Base-by-base conservation (phyloP, 2,797 vertebrate genomes). In the Falco peregrinus region DNA sequence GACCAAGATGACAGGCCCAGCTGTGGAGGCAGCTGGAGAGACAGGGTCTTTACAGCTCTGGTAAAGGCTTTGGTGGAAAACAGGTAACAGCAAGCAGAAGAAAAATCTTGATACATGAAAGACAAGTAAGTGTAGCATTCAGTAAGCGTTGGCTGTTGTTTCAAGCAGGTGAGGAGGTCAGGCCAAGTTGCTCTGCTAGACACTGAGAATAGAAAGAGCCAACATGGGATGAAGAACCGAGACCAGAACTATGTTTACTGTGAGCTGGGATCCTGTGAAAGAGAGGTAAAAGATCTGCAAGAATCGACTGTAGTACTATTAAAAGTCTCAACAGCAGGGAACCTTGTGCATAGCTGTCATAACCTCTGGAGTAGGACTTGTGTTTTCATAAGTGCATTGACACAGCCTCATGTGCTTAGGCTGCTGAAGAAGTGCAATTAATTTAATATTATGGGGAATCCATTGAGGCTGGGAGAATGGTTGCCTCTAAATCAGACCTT, bases 351-450 rank as follows among this genome's bases (percentile, higher is more conserved):
- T 26, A 74, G 41, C 43, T 93, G 33, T 68, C 69, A 59, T 25
- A 79, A 59, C 8, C 71, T 50, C 50, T 84, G 75, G 47, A 95
- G 54, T 1, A 60, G 35, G 57, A 87, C 31, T 50, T 71, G 12
- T 31, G 24, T 83, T 96, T 95, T 87, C 11, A 0, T 74, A 74
- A 82, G n/a, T 74, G 41, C 25, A 4, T 75, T 84, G 56, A 37
- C 63, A 89, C 26, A 87, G 31, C 29, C 14, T 77, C 47, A 14
- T 35, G 19, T 63, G 14, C 53, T 94, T 80, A 68, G 56, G 57
- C 43, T 92, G 75, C 57, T 95, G 76, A 90, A 75, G 63, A 93
- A 92, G 67, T 85, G 54, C 71, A 78, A 73, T 89, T 85, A 71
- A 84, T 87, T 68, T 79, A 83, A 54, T 79, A 84, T 56, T 75